Base-by-base conservation (phyloP, 2,888 invertebrate genomes). In the Schrankia costaestrigalis region DNA sequence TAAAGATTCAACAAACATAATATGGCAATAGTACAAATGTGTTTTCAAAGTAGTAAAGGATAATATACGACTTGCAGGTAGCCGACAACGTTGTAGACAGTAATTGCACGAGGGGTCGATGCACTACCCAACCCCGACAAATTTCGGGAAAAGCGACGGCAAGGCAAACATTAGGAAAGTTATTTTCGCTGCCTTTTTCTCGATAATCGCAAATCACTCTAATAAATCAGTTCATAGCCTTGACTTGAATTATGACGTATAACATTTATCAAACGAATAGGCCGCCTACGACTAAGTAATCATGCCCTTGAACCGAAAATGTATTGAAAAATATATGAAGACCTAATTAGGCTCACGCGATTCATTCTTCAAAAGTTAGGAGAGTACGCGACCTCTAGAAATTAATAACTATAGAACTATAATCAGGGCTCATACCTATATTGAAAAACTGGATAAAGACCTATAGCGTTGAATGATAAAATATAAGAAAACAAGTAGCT, bases 61-160 rank as follows among this genome's bases (percentile, higher is more conserved):
- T n/a, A n/a, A n/a, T n/a, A n/a, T n/a, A n/a, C n/a, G n/a, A n/a
- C n/a, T n/a, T n/a, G n/a, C n/a, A n/a, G n/a, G n/a, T n/a, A n/a
- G n/a, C n/a, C n/a, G n/a, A n/a, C n/a, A n/a, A n/a, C 26, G 35
- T 27, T 32, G 39, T 52, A 69, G 61, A 58, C 68, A 37, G 49
- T 28, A 39, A 52, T 58, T 63, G 53, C 30, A 42, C 38, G 43
- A 55, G 54, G 60, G 69, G 62, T 62, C 56, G 46, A 45, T 35
- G 55, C 49, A 53, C 50, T 42, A 52, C 50, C 54, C 35, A 43
- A 46, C 54, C 42, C 35, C 32, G 35, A 42, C 27, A 15, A 43
- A 42, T 68, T 68, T 62, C 51, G 45, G 59, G 64, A 63, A 71
- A 61, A 54, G 27, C 35, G 47, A 29, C 44, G 37, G 43, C 41